These are phyloP conservation scores for Amaurobius ferox DNA, from an alignment of 2,888 invertebrate genomes.

Conservation along the genomic window DNA sequence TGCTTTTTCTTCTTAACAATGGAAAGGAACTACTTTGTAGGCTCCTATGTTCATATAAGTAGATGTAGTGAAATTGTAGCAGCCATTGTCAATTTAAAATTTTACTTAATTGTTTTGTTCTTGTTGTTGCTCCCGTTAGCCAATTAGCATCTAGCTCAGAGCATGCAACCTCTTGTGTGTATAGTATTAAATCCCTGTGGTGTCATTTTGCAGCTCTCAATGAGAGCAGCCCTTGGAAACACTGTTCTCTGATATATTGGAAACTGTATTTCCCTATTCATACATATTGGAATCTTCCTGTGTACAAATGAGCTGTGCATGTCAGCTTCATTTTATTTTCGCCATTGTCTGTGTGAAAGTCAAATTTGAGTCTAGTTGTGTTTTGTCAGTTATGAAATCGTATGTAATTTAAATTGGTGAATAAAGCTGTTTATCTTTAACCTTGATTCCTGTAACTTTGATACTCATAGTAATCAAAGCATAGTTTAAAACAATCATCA, in stretches of 20 bases:
- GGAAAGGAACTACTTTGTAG: slow-evolving; percentile 66
- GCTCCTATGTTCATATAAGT: slow-evolving; percentile 69
- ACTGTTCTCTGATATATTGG: slow-evolving; percentile 61
- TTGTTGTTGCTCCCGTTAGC: slow-evolving; percentile 70
- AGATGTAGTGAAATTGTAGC: slow-evolving; percentile 62
- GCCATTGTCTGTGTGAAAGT: slow-evolving; percentile 72
- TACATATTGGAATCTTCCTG: slow-evolving; percentile 70
- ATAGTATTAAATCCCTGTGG: slow-evolving; percentile 66
- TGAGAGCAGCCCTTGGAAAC: slow-evolving; percentile 66
- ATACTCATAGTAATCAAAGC: neutral
- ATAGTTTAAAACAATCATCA: neutral
- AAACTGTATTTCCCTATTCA: slow-evolving; percentile 65
- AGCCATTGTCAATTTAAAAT: slow-evolving; percentile 70
- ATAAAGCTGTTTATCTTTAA: slow-evolving; percentile 78
- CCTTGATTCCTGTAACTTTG: slow-evolving; percentile 14
- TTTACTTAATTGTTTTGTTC: slow-evolving; percentile 71
- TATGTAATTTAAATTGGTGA: slow-evolving; percentile 78
- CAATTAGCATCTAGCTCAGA: slow-evolving; percentile 67
- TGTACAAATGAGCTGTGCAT: slow-evolving; percentile 72
- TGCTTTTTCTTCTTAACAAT: slow-evolving; percentile 65
- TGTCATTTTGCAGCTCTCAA: slow-evolving; percentile 58
- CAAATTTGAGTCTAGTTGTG: slow-evolving; percentile 74
- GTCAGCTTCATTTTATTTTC: slow-evolving; percentile 71
- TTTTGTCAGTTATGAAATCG: slow-evolving; percentile 76
- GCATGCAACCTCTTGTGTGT: slow-evolving; percentile 69